These are phyloP conservation scores for Gasterosteus aculeatus DNA, from an alignment of 2,113 vertebrate genomes.

Conservation along the genomic window DNA sequence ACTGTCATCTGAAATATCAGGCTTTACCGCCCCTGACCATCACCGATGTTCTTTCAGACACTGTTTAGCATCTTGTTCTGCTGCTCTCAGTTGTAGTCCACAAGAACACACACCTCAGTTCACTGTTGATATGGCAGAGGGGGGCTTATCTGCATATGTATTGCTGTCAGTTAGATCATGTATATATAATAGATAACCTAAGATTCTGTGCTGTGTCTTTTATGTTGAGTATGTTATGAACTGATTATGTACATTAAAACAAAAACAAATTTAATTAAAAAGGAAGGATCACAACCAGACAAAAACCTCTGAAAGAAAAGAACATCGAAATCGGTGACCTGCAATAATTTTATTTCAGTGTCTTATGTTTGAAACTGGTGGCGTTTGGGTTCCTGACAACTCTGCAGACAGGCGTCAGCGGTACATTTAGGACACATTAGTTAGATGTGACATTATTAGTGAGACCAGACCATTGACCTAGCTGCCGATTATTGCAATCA, in stretches of 20 bases:
- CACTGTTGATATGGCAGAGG: constrained; percentile 47
- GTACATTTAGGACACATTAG: constrained; percentile 63
- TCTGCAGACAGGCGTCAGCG: constrained; percentile 50
- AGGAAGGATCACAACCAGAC: constrained; percentile 63
- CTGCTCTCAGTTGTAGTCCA: constrained; percentile 48
- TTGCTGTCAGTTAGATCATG: constrained; percentile 79
- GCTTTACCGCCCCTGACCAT: constrained; percentile 5
- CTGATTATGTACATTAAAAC: constrained; percentile 76
- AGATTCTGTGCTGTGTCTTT: constrained; percentile 81
- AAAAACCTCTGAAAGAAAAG: constrained; percentile 49
- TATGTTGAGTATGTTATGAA: constrained; percentile 81
- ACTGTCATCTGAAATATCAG: constrained; percentile 24
- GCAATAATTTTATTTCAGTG: constrained; percentile 73
- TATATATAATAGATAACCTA: constrained; percentile 80
- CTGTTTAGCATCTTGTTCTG: constrained; percentile 45
- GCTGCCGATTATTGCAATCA: constrained; percentile 55
- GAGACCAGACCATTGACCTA: constrained; percentile 48
- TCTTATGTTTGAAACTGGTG: constrained; percentile 54
- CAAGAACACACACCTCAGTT: constrained; percentile 36
- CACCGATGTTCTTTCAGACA: constrained; percentile 26
- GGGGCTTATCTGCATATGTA: constrained; percentile 67
- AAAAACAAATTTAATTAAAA: constrained; percentile 57
- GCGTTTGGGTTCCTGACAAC: constrained; percentile 39
- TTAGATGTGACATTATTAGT: constrained; percentile 54
- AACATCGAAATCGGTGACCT: constrained; percentile 56